Base-by-base conservation (phyloP, 2,888 invertebrate genomes). In the Siphonodentalium dalli region DNA sequence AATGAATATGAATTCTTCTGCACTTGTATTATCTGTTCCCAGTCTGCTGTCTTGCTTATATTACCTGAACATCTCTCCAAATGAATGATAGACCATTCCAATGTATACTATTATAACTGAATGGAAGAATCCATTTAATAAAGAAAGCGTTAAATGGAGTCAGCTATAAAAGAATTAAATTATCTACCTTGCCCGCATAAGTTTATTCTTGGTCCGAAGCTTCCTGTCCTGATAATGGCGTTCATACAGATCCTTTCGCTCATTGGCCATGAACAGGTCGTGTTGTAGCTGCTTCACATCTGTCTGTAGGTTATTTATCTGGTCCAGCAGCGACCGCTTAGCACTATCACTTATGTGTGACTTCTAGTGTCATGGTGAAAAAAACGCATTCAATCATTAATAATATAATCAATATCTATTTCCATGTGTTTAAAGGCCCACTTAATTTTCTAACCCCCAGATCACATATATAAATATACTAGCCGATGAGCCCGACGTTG, bases 241-340 rank as follows among this genome's bases (percentile, higher is more conserved):
- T 42, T 72, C 68, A 8, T 71, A 66, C 2, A 71, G 55, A 59
- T 74, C 74, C 23, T 70, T 58, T 46, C 70, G 58, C 41, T 74
- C 75, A 41, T 72, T 73, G 15, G 66, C 65, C 13, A 68, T 67
- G 23, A 69, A 57, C 23, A 75, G 61, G 29, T 73, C 74, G 44
- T 69, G 71, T 44, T 75, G 73, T 2, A 75, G 57, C 9, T 71
- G 66, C 46, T 73, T 73, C 8, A 74, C 69, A 35, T 75, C 74
- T n/a, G 64, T 65, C 52, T 73, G 74, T 8, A 75, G 63, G 24
- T 63, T 47, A 7, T 60, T 41, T 9, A 74, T 75, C 59, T 75
- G 75, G 11, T 71, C 72, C 68, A 72, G 62, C 59, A 75, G 63
- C 20, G 68, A 66, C 42, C 68, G 51, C 39, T 71, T 69, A 6